Evolutionary conservation across 2,888 invertebrate genomes (phyloP), one percentile per base, ranked within the genome.

Genomic region (Limenitis camilla): DNA sequence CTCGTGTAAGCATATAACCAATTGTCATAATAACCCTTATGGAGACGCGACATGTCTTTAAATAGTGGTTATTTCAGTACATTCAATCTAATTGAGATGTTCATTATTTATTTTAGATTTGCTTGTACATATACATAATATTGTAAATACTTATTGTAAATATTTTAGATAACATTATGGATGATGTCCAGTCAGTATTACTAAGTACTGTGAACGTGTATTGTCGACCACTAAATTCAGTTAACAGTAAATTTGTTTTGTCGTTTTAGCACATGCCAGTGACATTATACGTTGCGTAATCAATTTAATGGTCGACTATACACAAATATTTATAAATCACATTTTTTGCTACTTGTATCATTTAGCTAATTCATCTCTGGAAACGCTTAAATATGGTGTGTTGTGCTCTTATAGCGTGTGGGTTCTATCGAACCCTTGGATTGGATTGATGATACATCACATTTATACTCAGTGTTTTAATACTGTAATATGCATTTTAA

Each of bases 1-100:
- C 35, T 44, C 35, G 33, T 44, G 35, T 44, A 44, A 38, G 45
- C 45, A 44, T 45, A 38, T 30, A 29, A 45, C 30, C 29, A 51
- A 51, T 53, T 52, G 52, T 57, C 58, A 42, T 38, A 45, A 45
- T 59, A 55, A 53, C 53, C 44, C 46, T 55, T 30, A 40, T 55
- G 61, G 61, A 79, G 77, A 76, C 75, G 64, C 64, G 60, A 56
- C 63, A 65, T 68, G 76, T 78, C 77, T 75, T 73, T 75, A 76
- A 78, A 75, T 69, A 68, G 68, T 73, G 71, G 73, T 67, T 74
- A 69, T 70, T 68, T 75, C 59, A 71, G 72, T 71, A 69, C 77
- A 75, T 84, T 80, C 82, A 83, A 85, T 84, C 61, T 78, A 83
- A 86, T 84, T 83, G 81, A 79, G 69, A 78, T 81, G 84, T 83